Percentiles rank a stretch among this genome's conserved stretches.
These are phyloP conservation scores for Pygocentrus nattereri DNA, from an alignment of 2,797 vertebrate species.

Conservation along the genomic window DNA sequence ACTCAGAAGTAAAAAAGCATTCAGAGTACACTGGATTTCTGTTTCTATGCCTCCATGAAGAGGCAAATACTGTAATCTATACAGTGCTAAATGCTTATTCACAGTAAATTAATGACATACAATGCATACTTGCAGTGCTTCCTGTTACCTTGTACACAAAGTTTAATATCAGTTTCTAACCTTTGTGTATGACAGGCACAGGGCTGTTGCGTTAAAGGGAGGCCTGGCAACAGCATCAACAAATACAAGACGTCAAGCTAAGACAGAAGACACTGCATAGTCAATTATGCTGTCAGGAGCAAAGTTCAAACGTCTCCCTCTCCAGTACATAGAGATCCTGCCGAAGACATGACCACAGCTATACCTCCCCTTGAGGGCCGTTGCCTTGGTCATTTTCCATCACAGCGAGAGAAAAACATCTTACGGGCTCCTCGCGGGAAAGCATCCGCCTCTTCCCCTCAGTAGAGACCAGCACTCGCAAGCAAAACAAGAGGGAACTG, in stretches of 20 bases:
- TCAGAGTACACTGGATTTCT: too few species aligned
- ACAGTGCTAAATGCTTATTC: neutral
- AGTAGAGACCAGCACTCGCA: slow-evolving; percentile 48
- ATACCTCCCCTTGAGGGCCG: slow-evolving; percentile 68
- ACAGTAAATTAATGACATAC: neutral
- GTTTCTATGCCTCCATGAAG: too few species aligned
- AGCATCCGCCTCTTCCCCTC: slow-evolving; percentile 57
- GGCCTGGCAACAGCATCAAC: slow-evolving; percentile 1
- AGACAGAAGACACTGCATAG: slow-evolving; percentile 1
- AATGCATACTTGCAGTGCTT: neutral
- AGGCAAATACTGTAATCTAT: neutral
- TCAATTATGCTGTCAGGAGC: slow-evolving; percentile 32
- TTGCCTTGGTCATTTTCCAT: slow-evolving; percentile 82
- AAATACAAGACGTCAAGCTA: slow-evolving; percentile 9
- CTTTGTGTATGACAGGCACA: neutral
- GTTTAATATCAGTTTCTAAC: neutral
- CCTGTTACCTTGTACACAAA: neutral
- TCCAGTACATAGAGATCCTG: slow-evolving; percentile 30
- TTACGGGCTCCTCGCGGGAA: slow-evolving; percentile 66
- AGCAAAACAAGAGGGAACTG: slow-evolving; percentile 61
- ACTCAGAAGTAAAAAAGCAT: too few species aligned
- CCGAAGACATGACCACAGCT: slow-evolving; percentile 58
- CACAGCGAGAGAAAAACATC: slow-evolving; percentile 66
- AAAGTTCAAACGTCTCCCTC: slow-evolving; percentile 25
- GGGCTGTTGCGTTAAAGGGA: neutral